A percentile compares a stretch with the other conserved stretches of the same genome.
phyloP scores from a whole-genome alignment of 1,140 invertebrate species.

The Drosophila suzukii region DNA sequence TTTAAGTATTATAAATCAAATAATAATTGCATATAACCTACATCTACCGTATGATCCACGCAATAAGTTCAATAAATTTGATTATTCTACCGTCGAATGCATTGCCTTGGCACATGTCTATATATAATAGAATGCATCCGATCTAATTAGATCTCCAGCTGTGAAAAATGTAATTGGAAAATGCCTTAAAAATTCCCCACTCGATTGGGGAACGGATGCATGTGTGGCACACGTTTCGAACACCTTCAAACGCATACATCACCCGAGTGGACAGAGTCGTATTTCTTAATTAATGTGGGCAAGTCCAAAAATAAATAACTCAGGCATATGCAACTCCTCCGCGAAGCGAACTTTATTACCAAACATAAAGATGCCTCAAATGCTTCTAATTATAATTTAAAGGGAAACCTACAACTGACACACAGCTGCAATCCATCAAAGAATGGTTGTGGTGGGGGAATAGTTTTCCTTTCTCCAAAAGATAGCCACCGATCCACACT shows the following conservation, averaged over 20 bases:
- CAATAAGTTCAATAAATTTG: conserved; percentile 4
- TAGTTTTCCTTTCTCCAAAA: neutral
- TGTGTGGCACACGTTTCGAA: conserved; percentile 44
- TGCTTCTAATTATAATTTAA: conserved; percentile 74
- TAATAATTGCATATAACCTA: neutral
- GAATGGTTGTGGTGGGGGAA: conserved; percentile 24
- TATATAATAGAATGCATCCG: conserved; percentile 23
- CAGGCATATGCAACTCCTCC: conserved; percentile 51
- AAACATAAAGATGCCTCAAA: conserved; percentile 49
- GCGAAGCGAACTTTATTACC: conserved; percentile 51
- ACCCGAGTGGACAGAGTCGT: conserved; percentile 63
- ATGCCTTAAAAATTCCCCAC: conserved; percentile 47
- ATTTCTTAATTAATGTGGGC: conserved; percentile 65
- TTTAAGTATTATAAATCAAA: too few species aligned
- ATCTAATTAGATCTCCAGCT: conserved; percentile 66
- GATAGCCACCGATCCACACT: conserved; percentile 40
- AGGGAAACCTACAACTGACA: conserved; percentile 32
- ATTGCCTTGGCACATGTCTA: conserved; percentile 37
- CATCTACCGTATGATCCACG: neutral
- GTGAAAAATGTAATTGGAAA: conserved; percentile 46
- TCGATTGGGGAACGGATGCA: conserved; percentile 37
- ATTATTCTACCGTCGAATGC: conserved; percentile 35
- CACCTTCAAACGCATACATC: conserved; percentile 38
- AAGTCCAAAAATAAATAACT: conserved; percentile 48
- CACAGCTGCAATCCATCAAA: conserved; percentile 78